A percentile compares a stretch with the other conserved stretches of the same genome.
phyloP scores from a whole-genome alignment of 37 sponge, comb jelly and placozoan genomes.

The Halichondria panicea region DNA sequence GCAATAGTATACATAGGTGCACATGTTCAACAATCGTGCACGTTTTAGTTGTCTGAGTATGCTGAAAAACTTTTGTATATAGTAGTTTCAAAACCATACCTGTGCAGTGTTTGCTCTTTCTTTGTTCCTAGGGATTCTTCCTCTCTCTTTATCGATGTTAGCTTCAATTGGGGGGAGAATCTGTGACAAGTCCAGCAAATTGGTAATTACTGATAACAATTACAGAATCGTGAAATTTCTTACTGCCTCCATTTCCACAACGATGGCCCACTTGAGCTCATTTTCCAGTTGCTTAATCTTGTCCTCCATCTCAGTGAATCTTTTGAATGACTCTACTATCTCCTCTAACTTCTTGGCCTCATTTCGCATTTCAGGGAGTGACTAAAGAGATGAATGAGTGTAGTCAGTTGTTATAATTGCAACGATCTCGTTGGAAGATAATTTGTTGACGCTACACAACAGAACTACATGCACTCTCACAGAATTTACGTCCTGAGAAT shows the following conservation, averaged over 20 bases:
- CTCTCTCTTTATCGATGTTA: slow-evolving; percentile 7
- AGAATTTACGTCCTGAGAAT: background rate
- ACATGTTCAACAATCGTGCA: too few relatives aligned
- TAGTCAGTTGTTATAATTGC: background rate
- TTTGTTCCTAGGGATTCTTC: slow-evolving; percentile 31
- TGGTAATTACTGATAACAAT: too few relatives aligned
- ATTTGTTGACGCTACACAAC: too few relatives aligned
- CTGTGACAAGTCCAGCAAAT: slow-evolving; percentile 8
- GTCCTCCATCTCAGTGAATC: slow-evolving; percentile 54
- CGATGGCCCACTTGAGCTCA: slow-evolving; percentile 84
- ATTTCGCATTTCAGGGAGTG: slow-evolving; percentile 31
- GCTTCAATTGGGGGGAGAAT: slow-evolving; percentile 25
- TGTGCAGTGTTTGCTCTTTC: slow-evolving; percentile 1
- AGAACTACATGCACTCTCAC: background rate
- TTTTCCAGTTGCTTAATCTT: slow-evolving; percentile 41
- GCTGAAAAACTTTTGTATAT: too few relatives aligned
- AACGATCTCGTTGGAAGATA: too few relatives aligned
- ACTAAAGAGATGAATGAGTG: background rate
- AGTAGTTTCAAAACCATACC: background rate
- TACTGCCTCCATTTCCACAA: slow-evolving; percentile 66
- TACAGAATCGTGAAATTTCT: background rate
- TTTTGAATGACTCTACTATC: slow-evolving; percentile 51
- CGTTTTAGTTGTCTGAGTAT: too few relatives aligned
- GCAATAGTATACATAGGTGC: background rate
- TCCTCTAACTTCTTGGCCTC: slow-evolving; percentile 74